These are phyloP conservation scores for Aleadryas rufinucha DNA, from an alignment of 2,113 vertebrate genomes.

Conservation along the genomic window DNA sequence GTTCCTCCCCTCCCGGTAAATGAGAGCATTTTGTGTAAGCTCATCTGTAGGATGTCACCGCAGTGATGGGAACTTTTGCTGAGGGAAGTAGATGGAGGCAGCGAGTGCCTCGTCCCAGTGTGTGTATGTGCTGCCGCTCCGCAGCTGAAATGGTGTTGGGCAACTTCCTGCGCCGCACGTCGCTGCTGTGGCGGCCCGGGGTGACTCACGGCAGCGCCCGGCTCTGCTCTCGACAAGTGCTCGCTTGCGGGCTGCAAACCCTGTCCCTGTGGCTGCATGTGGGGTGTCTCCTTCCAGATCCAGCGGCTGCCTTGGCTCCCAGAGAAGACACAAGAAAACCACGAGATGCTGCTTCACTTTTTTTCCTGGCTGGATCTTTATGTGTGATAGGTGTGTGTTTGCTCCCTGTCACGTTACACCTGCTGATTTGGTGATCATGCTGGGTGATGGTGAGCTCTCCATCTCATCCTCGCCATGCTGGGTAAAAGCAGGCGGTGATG, in stretches of 20 bases:
- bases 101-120: background rate
- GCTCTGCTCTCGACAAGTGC: background rate
- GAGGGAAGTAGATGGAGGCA: background rate
- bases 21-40: background rate
- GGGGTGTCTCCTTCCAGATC: background rate
- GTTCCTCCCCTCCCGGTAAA: accelerated
- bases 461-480: background rate
- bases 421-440: accelerated
- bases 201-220: background rate
- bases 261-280: accelerated
- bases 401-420: background rate
- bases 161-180: constrained; percentile 11
- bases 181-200: background rate
- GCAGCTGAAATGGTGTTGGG: background rate
- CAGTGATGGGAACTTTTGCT: background rate
- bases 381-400: background rate
- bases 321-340: background rate
- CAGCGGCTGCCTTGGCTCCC: background rate
- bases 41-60: accelerated
- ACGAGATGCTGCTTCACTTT: background rate
- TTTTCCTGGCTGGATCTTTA: background rate
- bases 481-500: background rate
- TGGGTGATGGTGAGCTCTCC: background rate
- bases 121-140: background rate
- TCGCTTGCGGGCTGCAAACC: background rate